Evolutionary conservation across 2,888 invertebrate genomes (phyloP), one percentile per base, ranked within the genome.

Genomic region (Acanthoscelides obtectus): DNA sequence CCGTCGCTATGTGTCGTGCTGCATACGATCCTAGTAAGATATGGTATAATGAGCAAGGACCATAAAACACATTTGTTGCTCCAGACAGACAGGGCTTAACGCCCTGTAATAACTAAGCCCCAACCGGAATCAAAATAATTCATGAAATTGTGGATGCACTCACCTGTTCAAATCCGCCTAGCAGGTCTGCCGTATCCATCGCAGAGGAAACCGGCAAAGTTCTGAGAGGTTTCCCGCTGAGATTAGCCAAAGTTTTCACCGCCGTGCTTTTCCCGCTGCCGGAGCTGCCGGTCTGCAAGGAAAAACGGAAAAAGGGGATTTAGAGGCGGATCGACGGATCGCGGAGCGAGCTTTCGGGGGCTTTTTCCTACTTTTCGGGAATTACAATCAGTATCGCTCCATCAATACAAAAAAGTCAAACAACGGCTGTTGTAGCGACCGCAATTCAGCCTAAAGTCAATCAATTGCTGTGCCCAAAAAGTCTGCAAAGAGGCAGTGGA

Each of bases 101-200:
- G n/a, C n/a, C n/a, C n/a, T n/a, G n/a, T n/a, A n/a, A n/a, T n/a
- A 25, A 25, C 6, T 6, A 25, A 25, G 6, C 5, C 6, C 45
- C 12, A 45, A 45, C 45, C 12, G 17, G 12, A 45, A 45, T 45
- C 45, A 45, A 12, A 3, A 45, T 45, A 45, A 45, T 12, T 45
- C 45, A 45, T 17, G 45, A 12, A 4, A 45, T 45, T 12, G 45
- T 45, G 45, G 45, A 6, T 66, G 12, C 71, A 83, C 88, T 87
- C 80, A 92, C 92, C 92, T 99, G 99, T 88, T 99, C 99, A 86
- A 98, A 99, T 75, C 98, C 97, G 69, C 99, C 99, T 0, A 98
- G 88, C 70, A 98, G 90, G 83, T 98, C 98, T 0, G 94, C 94
- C 0, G 97, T 96, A 82, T 98, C 98, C 92, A 96, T 97, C 63